Percentiles rank a stretch among this genome's conserved stretches.
Evolutionary conservation across 2,113 vertebrate genomes (phyloP).

Genomic region (Forbesichthys agassizii): DNA sequence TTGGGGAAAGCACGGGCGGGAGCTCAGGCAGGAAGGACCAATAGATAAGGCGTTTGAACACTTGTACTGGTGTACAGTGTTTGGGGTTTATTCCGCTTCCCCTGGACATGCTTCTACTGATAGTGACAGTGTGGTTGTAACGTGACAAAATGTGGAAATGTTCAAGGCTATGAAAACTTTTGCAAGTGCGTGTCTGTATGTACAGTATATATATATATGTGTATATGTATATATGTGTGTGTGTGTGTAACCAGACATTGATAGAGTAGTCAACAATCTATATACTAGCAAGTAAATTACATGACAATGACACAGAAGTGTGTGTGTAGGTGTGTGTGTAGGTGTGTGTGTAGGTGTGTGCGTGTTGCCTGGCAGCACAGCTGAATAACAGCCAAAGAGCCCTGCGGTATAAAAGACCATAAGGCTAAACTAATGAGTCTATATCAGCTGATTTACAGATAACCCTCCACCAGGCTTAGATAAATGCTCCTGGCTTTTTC

Average conservation of each 20-base stretch:
- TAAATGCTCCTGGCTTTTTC: slow-evolving; percentile 29
- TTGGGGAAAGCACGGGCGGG: background rate
- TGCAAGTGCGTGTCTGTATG: no score
- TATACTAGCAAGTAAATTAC: no score
- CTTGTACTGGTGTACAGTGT: no score
- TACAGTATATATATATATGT: background rate
- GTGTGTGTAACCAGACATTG: background rate
- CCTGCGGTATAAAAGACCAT: background rate
- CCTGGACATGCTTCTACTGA: no score
- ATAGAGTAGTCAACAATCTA: no score
- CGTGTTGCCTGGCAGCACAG: background rate
- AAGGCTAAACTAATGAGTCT: slow-evolving; percentile 10
- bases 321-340: background rate
- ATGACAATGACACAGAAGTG: background rate
- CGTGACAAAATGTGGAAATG: no score
- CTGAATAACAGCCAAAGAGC: slow-evolving; percentile 2
- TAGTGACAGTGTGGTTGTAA: no score
- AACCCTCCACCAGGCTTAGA: slow-evolving; percentile 18
- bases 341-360: background rate
- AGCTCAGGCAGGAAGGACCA: background rate
- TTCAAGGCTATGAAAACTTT: no score
- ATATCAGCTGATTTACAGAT: slow-evolving; percentile 14
- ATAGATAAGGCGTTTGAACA: no score
- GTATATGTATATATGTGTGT: background rate
- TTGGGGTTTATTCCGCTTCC: no score